phyloP scores from a whole-genome alignment of 2,797 vertebrate species.

The Monodelphis domestica region DNA sequence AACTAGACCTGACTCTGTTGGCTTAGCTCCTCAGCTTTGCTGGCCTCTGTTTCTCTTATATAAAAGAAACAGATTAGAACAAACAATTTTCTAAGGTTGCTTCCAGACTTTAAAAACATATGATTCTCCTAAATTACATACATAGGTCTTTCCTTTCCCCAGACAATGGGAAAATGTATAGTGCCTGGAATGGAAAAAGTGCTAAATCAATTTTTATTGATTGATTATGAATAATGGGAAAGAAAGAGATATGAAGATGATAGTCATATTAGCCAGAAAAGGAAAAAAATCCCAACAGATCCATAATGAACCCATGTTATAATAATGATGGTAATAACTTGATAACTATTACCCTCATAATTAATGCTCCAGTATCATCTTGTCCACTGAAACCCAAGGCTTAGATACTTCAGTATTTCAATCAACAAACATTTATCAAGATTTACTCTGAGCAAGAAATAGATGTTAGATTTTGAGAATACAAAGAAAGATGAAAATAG shows the following conservation, averaged over 20 bases:
- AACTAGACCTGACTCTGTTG: neutral
- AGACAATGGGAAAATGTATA: neutral
- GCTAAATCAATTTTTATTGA: neutral
- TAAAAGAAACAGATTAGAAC: neutral
- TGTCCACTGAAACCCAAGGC: conserved; percentile 9
- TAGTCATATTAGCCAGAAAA: conserved; percentile 31
- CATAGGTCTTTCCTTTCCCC: conserved; percentile 28
- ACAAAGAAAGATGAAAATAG: no score
- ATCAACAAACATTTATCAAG: no score
- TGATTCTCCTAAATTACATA: neutral
- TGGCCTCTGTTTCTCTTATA: neutral
- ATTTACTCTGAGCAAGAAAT: no score
- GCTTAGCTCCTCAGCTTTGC: neutral
- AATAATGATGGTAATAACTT: neutral
- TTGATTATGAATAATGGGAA: neutral
- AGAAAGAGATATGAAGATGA: conserved; percentile 14
- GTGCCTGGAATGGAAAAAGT: neutral
- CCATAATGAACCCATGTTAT: neutral
- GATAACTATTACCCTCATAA: neutral
- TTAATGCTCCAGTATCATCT: conserved; percentile 19
- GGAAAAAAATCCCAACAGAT: conserved; percentile 10
- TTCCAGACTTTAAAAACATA: neutral
- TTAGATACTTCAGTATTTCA: neutral
- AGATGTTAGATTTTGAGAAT: no score
- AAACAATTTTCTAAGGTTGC: neutral